phyloP scores from a whole-genome alignment of 2,797 vertebrate species.

The Enteromius viviparus region DNA sequence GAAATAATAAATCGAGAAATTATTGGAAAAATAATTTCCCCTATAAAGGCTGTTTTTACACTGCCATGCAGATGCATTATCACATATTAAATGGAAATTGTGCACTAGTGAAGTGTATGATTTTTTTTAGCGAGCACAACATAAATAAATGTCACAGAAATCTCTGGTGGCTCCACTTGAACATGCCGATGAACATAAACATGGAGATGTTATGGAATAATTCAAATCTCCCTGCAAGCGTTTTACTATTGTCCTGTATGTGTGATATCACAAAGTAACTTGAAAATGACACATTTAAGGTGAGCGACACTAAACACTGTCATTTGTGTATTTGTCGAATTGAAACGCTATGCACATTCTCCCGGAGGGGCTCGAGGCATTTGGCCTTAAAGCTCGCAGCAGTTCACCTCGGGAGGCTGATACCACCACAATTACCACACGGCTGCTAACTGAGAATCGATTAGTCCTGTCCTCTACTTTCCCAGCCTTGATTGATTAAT shows the following conservation, averaged over 20 bases:
- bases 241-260: background rate
- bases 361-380: conserved; percentile 49
- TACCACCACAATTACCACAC: conserved; percentile 68
- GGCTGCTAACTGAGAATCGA: conserved; percentile 73
- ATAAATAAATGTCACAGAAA: conserved; percentile 20
- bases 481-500: conserved; percentile 72
- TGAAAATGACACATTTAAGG: background rate
- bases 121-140: background rate
- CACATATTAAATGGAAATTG: conserved; percentile 2
- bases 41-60: conserved; percentile 2
- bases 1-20: background rate
- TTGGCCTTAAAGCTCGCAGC: conserved; percentile 62
- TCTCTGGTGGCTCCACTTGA: background rate
- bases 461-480: conserved; percentile 70
- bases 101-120: background rate
- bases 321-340: background rate
- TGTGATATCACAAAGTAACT: background rate
- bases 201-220: conserved; percentile 10
- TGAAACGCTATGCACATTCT: background rate
- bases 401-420: conserved; percentile 65
- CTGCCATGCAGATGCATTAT: conserved; percentile 1
- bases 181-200: background rate
- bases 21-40: conserved; percentile 10
- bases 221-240: background rate
- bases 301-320: background rate